A percentile compares a stretch with the other conserved stretches of the same genome.
Evolutionary conservation across 2,888 invertebrate genomes (phyloP).

Genomic region (Acanthosepion pharaonis): DNA sequence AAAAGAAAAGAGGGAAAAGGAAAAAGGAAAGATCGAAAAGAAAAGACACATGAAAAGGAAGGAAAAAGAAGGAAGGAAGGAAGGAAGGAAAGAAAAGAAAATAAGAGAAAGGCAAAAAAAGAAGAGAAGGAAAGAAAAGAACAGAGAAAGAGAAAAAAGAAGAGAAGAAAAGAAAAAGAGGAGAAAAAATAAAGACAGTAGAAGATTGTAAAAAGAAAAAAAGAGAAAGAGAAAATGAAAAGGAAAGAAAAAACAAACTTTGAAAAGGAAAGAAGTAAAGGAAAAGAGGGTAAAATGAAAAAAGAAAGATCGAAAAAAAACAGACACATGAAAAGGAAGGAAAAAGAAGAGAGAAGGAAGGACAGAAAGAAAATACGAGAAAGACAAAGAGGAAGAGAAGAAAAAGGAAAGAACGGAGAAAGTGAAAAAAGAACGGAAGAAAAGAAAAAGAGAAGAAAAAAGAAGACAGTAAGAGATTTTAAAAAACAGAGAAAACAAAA

Average conservation of each 20-base stretch:
- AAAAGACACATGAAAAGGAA: not conserved
- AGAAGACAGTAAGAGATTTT: too few relatives aligned
- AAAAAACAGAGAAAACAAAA: too few relatives aligned
- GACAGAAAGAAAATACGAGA: not conserved
- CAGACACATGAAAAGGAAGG: not conserved
- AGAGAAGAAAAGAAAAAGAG: too few relatives aligned
- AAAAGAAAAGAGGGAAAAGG: not conserved
- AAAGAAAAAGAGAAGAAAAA: too few relatives aligned
- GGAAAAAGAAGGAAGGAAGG: not conserved
- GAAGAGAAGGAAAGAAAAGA: not conserved
- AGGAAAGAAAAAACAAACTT: too few relatives aligned
- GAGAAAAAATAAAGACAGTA: too few relatives aligned
- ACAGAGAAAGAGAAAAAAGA: too few relatives aligned
- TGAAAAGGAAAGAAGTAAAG: too few relatives aligned
- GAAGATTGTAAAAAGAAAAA: too few relatives aligned
- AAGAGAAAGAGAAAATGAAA: too few relatives aligned
- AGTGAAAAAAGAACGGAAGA: too few relatives aligned
- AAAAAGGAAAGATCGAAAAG: not conserved
- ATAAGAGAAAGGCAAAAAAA: not conserved
- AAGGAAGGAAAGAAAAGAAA: not conserved
- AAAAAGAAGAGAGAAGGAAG: not conserved
- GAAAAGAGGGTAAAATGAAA: not conserved
- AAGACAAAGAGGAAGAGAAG: not conserved
- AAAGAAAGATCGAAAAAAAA: not conserved
- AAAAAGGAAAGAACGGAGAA: not conserved